Evolutionary conservation across 2,888 invertebrate species (phyloP), one percentile per base, ranked within the genome.

Genomic region (Anaspis maculata): DNA sequence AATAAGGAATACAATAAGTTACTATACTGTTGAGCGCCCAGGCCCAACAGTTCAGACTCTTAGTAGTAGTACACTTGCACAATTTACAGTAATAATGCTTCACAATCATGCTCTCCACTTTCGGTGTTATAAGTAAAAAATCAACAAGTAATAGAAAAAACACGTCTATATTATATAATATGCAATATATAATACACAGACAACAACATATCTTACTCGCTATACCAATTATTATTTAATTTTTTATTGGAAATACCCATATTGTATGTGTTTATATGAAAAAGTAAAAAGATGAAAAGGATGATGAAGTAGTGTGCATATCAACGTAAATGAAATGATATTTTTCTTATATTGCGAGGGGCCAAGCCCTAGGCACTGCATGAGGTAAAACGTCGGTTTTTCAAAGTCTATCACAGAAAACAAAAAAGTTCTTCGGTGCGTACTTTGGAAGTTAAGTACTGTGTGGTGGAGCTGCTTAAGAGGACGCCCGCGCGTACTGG

Each of bases 401-500:
- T 41, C 45, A 52, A 47, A 56, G 55, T 62, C 59, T 65, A 64
- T 64, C 64, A 64, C 64, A 65, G 64, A 63, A 64, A 59, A 48
- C 49, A 60, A 54, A 57, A 55, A 61, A 53, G 34, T 44, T 13
- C n/a, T n/a, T n/a, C n/a, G n/a, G n/a, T n/a, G n/a, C n/a, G n/a
- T n/a, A n/a, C n/a, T n/a, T n/a, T n/a, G n/a, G n/a, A n/a, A n/a
- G n/a, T n/a, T n/a, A n/a, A n/a, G n/a, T n/a, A n/a, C n/a, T n/a
- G 13, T 10, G 27, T 32, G 29, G 30, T 22, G 22, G 21, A 44
- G 37, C 48, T 59, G 77, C n/a, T n/a, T n/a, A n/a, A n/a, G n/a
- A 66, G 61, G 72, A 69, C 54, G 85, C 79, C 46, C 80, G 77
- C 11, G 89, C 90, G 59, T 86, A 90, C 49, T 87, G 87, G 59